Conservation (phyloP, 2,888 invertebrate genomes). For the Andrena bicolor region DNA sequence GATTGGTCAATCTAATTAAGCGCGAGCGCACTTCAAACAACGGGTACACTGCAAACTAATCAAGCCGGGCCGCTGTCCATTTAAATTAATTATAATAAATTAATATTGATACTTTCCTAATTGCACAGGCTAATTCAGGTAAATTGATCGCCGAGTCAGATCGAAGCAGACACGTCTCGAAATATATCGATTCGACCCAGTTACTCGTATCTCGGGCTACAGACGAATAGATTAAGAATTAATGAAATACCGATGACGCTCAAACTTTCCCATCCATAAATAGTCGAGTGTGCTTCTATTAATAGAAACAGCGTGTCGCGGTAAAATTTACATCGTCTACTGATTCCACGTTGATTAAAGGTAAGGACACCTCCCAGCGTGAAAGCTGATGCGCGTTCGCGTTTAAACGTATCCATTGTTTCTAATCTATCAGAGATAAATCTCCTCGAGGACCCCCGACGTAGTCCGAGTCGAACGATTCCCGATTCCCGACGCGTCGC, state of each 20-base stretch:
- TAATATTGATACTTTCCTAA: conserved; percentile 58
- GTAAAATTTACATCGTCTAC: too few relatives aligned
- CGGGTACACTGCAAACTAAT: conserved; percentile 42
- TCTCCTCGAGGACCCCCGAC: too few relatives aligned
- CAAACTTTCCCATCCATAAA: too few relatives aligned
- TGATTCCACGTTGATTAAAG: too few relatives aligned
- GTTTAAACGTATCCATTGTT: too few relatives aligned
- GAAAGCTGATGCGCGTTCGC: too few relatives aligned
- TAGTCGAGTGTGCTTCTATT: too few relatives aligned
- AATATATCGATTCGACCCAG: not conserved
- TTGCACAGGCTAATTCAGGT: conserved; percentile 33
- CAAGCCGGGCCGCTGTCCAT: conserved; percentile 28
- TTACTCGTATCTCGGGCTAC: not conserved
- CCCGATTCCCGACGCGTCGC: conserved; percentile 3
- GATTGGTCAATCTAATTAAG: conserved; percentile 55
- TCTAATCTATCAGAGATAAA: too few relatives aligned
- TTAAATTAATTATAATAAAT: conserved; percentile 57
- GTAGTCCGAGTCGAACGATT: not conserved
- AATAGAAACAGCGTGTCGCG: too few relatives aligned
- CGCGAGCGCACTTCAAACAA: conserved; percentile 52
- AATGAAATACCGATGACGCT: too few relatives aligned
- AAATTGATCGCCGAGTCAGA: not conserved
- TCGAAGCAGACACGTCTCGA: not conserved
- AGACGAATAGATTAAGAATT: too few relatives aligned
- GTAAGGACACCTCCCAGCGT: too few relatives aligned